Evolutionary conservation across 2,113 vertebrate species (phyloP).

Genomic region (Empidonax alnorum): DNA sequence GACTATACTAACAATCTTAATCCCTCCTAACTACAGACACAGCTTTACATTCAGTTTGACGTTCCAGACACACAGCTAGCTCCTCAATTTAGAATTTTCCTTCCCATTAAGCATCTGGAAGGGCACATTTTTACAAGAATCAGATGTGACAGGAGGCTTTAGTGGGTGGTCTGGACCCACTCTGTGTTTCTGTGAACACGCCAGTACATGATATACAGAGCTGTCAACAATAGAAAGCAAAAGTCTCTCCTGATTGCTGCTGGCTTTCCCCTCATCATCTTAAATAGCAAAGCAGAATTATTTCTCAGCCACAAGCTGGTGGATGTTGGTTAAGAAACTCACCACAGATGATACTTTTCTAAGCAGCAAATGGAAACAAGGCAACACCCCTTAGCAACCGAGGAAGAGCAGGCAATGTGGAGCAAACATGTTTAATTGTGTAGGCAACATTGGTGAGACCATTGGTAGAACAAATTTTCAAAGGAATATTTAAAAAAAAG

Average conservation of each 20-base stretch:
- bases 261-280: fast-evolving
- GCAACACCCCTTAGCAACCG: neutral
- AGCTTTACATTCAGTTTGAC: neutral
- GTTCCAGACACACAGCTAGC: neutral
- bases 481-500: neutral
- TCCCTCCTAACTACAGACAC: neutral
- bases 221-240: neutral
- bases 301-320: neutral
- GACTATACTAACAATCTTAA: neutral
- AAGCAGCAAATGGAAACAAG: neutral
- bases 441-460: fast-evolving
- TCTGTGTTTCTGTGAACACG: neutral
- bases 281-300: neutral
- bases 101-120: neutral
- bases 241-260: neutral
- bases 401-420: neutral
- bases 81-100: neutral
- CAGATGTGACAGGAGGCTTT: neutral
- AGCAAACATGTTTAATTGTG: neutral
- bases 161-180: neutral
- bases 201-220: fast-evolving
- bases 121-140: neutral
- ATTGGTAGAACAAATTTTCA: neutral
- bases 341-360: neutral
- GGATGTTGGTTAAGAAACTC: neutral